Percentiles rank a stretch among this genome's conserved stretches.
phyloP scores from a whole-genome alignment of 2,888 invertebrate species.

The Tholera decimalis region DNA sequence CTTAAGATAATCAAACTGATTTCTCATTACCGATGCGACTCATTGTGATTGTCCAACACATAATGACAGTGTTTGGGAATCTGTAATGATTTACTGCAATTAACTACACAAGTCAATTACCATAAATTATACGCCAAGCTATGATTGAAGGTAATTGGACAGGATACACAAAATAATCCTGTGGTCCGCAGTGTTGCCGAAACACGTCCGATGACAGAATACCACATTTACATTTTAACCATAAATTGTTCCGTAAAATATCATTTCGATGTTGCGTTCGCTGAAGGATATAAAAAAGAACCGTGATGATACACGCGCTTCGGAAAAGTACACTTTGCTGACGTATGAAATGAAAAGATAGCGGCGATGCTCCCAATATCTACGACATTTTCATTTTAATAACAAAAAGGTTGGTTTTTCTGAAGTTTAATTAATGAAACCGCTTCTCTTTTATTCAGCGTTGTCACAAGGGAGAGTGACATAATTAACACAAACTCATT shows the following conservation, averaged over 20 bases:
- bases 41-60: conserved; percentile 26
- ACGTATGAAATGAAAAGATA: conserved; percentile 54
- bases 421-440: conserved; percentile 36
- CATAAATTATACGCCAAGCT: conserved; percentile 37
- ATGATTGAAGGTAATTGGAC: conserved; percentile 40
- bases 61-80: conserved; percentile 35
- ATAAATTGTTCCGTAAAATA: conserved; percentile 43
- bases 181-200: conserved; percentile 20
- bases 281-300: conserved; percentile 40
- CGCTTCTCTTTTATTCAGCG: conserved; percentile 43
- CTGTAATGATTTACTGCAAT: conserved; percentile 40
- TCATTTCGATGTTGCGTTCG: conserved; percentile 40
- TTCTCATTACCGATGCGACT: conserved; percentile 26
- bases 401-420: conserved; percentile 49
- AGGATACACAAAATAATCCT: conserved; percentile 35
- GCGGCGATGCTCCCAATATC: conserved; percentile 18
- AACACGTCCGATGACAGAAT: conserved; percentile 23
- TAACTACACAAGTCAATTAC: conserved; percentile 42
- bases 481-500: conserved; percentile 50
- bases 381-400: conserved; percentile 33
- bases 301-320: conserved; percentile 24
- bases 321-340: conserved; percentile 44
- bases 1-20: conserved; percentile 33
- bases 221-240: conserved; percentile 37
- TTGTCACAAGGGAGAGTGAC: conserved; percentile 44